phyloP scores from a whole-genome alignment of 2,888 invertebrate genomes.

The Agrotis exclamationis region DNA sequence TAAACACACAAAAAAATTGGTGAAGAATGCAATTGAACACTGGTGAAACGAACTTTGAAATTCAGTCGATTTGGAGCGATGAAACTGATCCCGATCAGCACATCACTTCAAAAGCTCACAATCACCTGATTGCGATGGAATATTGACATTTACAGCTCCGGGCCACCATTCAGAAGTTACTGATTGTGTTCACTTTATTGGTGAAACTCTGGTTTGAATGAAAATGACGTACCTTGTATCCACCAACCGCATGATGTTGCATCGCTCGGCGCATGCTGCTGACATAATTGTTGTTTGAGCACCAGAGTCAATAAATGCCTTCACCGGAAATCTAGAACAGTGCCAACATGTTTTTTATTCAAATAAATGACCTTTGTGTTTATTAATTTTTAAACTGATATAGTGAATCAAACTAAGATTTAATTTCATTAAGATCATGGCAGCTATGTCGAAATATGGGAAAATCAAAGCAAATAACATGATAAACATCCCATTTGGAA shows the following conservation, averaged over 20 bases:
- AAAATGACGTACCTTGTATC: slow-evolving; percentile 92
- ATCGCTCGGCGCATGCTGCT: slow-evolving; percentile 97
- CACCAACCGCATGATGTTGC: slow-evolving; percentile 97
- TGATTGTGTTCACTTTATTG: neutral
- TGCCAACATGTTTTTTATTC: neutral
- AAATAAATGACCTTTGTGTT: neutral
- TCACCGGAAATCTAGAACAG: slow-evolving; percentile 94
- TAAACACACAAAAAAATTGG: neutral
- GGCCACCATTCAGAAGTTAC: neutral
- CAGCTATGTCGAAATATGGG: too few species aligned
- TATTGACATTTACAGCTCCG: neutral
- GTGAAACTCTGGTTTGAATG: neutral
- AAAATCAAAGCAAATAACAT: too few species aligned
- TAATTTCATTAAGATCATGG: too few species aligned
- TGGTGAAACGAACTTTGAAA: neutral
- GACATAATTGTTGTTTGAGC: slow-evolving; percentile 99
- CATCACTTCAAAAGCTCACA: neutral
- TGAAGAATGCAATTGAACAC: neutral
- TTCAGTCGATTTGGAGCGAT: neutral
- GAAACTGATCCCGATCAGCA: neutral
- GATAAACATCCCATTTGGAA: too few species aligned
- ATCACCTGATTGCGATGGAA: neutral
- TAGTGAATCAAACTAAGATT: too few species aligned
- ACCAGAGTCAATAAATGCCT: slow-evolving; percentile 99
- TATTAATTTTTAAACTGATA: too few species aligned